A percentile compares a stretch with the other conserved stretches of the same genome.
phyloP scores from a whole-genome alignment of 2,888 invertebrate genomes.

The Calliphora vomitoria region DNA sequence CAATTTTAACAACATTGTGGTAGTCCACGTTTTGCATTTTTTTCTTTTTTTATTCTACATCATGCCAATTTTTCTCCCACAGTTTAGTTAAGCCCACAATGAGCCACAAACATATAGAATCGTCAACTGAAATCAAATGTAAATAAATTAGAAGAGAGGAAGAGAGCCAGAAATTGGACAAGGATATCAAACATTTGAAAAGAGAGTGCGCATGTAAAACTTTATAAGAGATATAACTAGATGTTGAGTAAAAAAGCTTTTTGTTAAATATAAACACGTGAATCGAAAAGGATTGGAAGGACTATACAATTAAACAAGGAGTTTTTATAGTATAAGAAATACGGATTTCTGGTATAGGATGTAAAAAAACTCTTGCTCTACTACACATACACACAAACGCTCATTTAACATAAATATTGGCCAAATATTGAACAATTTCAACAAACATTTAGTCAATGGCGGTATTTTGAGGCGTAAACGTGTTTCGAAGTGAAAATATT shows the following conservation, averaged over 20 bases:
- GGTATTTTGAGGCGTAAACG: slow-evolving; percentile 74
- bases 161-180: not conserved
- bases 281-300: slow-evolving; percentile 53
- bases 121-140: not conserved
- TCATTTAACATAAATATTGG: slow-evolving; percentile 9
- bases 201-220: slow-evolving; percentile 12
- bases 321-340: slow-evolving; percentile 36
- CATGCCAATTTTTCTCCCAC: not conserved
- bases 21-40: slow-evolving; percentile 67
- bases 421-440: slow-evolving; percentile 36
- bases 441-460: slow-evolving; percentile 67
- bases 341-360: not conserved
- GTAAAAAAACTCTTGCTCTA: slow-evolving; percentile 7
- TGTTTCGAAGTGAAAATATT: slow-evolving; percentile 35
- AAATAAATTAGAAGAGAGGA: not conserved
- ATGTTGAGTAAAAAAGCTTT: slow-evolving; percentile 43
- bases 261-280: slow-evolving; percentile 54
- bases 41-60: not conserved
- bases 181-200: not conserved
- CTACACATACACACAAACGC: not conserved
- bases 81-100: not conserved
- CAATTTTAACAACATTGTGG: slow-evolving; percentile 68
- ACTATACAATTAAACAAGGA: slow-evolving; percentile 33
- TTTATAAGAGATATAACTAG: slow-evolving; percentile 50
- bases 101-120: not conserved